These are phyloP conservation scores for Frankliniella fusca DNA, from an alignment of 2,888 invertebrate genomes.

Conservation along the genomic window DNA sequence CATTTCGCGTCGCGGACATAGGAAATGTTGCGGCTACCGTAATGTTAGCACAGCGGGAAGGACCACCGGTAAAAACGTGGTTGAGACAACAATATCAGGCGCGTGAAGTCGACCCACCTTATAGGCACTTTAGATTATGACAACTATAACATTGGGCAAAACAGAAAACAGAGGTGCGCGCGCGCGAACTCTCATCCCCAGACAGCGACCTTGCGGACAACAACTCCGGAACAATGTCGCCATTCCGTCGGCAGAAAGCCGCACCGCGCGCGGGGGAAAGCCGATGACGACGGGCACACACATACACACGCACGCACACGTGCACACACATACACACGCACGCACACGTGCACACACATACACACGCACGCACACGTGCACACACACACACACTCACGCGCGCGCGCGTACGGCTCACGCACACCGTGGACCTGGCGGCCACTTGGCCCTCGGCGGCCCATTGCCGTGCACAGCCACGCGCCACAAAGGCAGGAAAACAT, in stretches of 20 bases:
- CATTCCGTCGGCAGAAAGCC: constrained; percentile 42
- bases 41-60: too few relatives aligned
- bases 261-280: constrained; percentile 29
- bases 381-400: too few relatives aligned
- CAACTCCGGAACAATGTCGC: constrained; percentile 37
- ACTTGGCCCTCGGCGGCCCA: not conserved
- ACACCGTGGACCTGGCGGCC: not conserved
- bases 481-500: constrained; percentile 30
- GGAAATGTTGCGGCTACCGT: too few relatives aligned
- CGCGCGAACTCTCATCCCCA: not conserved
- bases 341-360: not conserved
- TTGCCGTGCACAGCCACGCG: not conserved
- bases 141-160: too few relatives aligned
- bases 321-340: not conserved
- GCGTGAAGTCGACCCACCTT: too few relatives aligned
- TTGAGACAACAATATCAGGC: too few relatives aligned
- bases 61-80: too few relatives aligned
- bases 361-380: too few relatives aligned
- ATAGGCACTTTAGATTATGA: too few relatives aligned
- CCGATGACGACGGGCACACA: not conserved
- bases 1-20: too few relatives aligned
- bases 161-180: too few relatives aligned
- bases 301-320: not conserved
- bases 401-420: not conserved
- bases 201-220: not conserved